These are phyloP conservation scores for Darevskia mixta DNA, from an alignment of 2,797 vertebrate genomes.

Conservation along the genomic window DNA sequence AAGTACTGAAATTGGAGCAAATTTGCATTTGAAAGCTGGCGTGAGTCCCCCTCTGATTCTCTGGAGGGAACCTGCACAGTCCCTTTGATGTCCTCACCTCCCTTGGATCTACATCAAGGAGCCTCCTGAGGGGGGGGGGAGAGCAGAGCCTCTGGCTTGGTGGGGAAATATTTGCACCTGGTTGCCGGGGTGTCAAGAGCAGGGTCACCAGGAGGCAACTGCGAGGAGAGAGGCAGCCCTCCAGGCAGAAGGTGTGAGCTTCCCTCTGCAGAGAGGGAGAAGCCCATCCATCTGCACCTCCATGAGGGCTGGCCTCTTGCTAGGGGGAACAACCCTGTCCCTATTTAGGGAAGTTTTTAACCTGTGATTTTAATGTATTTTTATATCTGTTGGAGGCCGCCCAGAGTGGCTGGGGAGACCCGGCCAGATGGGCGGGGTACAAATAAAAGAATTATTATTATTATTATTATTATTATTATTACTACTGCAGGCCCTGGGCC, in stretches of 20 bases:
- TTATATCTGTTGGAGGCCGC: no score
- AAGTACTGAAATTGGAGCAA: constrained; percentile 48
- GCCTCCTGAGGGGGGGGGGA: constrained; percentile 55
- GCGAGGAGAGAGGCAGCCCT: no score
- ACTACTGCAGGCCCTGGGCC: no score
- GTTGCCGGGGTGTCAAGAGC: constrained; percentile 37
- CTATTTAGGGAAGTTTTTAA: no score
- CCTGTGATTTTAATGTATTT: no score
- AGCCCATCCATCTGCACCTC: background rate
- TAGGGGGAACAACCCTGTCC: background rate
- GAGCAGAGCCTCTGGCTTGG: constrained; percentile 64
- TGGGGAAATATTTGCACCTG: constrained; percentile 71
- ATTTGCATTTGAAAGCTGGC: constrained; percentile 85
- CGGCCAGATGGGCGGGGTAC: no score
- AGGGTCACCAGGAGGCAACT: constrained; percentile 8
- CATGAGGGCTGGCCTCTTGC: background rate
- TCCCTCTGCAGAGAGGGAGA: background rate
- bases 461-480: no score
- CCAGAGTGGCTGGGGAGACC: no score
- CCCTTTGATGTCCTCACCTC: constrained; percentile 80
- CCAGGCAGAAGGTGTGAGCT: background rate
- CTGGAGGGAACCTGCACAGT: constrained; percentile 75
- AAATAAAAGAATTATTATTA: no score
- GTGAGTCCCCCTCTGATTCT: constrained; percentile 70
- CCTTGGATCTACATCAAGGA: constrained; percentile 84